Base-by-base conservation (phyloP, 2,888 invertebrate species). In the Scaptomyza tumidula region DNA sequence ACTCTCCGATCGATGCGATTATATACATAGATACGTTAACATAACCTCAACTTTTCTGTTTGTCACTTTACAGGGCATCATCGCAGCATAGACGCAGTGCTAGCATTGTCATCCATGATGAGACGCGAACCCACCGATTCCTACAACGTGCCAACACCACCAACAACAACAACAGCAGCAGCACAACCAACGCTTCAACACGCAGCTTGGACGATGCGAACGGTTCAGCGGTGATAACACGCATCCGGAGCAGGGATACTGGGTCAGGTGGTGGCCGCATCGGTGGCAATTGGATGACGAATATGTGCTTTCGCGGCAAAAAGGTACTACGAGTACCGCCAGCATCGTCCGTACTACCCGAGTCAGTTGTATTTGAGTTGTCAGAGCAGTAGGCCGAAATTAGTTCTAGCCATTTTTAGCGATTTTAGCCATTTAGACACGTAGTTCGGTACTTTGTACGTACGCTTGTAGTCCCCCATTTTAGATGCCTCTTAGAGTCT, bases 301-400 rank as follows among this genome's bases (percentile, higher is more conserved):
- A 80, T 5, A 70, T 91, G 73, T 92, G 92, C 82, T 92, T 91
- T 75, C 90, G 91, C 80, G 90, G 90, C 87, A 91, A 91, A 89
- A 92, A 92, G 91, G 90, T 91, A 91, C 90, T 91, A 74, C 90
- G 90, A 85, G 91, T 90, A 88, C 91, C 91, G 86, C 88, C 91
- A 88, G 86, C 91, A 85, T 88, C 89, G 84, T 89, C 91, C 87
- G 90, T 90, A 86, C 91, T 91, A 88, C 91, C 91, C 80, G 92
- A 92, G 92, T 92, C 92, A 92, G 92, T 92, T 91, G 90, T 91
- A 90, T 92, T 92, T 91, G 92, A 92, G 90, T 91, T 92, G 90
- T 92, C 92, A 90, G 91, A 92, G 90, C 91, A 91, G 86, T 92
- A 92, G 91, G 66, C 71, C 73, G 64, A 75, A 65, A 50, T 37